These are phyloP conservation scores for Eugnorisma glareosa DNA, from an alignment of 2,888 invertebrate species.

Conservation along the genomic window DNA sequence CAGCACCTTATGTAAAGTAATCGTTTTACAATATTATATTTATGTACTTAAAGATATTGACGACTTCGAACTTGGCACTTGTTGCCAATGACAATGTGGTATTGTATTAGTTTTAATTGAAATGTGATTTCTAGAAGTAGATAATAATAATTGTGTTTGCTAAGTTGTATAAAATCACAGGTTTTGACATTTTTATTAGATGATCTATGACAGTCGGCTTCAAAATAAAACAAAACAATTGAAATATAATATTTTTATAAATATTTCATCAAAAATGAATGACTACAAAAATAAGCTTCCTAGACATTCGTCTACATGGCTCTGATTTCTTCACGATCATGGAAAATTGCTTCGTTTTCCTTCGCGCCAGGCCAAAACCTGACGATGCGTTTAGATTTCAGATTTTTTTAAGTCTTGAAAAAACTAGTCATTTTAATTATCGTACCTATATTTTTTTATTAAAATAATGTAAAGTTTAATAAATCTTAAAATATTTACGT, in stretches of 20 bases:
- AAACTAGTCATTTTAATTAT: neutral
- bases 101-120: conserved; percentile 63
- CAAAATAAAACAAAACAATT: neutral
- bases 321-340: neutral
- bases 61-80: conserved; percentile 68
- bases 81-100: conserved; percentile 87
- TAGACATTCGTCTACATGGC: neutral
- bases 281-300: neutral
- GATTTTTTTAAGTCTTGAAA: neutral
- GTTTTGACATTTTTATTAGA: conserved; percentile 19
- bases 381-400: neutral
- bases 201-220: neutral
- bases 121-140: conserved; percentile 65
- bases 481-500: neutral
- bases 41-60: conserved; percentile 32
- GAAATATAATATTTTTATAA: neutral
- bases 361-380: neutral
- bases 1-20: conserved; percentile 44
- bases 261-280: neutral
- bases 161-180: conserved; percentile 11
- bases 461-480: neutral
- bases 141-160: conserved; percentile 51
- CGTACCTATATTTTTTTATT: neutral
- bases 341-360: neutral
- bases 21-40: conserved; percentile 39